Evolutionary conservation across 2,113 vertebrate genomes (phyloP), one percentile per base, ranked within the genome.

Genomic region (Xiphias gladius): DNA sequence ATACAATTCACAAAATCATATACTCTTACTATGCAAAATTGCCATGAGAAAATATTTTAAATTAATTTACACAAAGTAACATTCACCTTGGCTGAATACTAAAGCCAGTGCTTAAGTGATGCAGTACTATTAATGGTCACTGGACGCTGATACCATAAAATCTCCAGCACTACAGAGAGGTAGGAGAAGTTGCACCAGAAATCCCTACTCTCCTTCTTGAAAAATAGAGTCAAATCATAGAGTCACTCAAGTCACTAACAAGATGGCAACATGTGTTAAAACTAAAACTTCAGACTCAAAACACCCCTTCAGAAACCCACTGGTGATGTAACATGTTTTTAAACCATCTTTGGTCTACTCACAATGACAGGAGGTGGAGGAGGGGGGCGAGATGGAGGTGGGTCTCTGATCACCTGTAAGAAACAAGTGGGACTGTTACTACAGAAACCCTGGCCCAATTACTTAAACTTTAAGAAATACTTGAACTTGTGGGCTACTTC

Each of bases 341-440:
- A 28, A 61, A 22, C n/a, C 32, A 19, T 41, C 24, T 67, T 39
- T 13, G 35, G 11, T 74, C 7, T 19, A 84, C 93, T 48, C 95
- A 99, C 98, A 93, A 97, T 92, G 86, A 94, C 88, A 12, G 96
- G 97, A 10, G 93, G 91, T 37, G 94, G 96, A 55, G 96, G 96
- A 58, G 94, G 96, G 19, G 96, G 96, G 2, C 93, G 92, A 61
- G 92, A 83, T 0, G 96, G 97, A 11, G 97, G 97, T 12, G 97
- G 97, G 92, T 99, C 97, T 92, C 96, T 97, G 88, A 99, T 99
- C 81, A 98, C 97, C 98, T 99, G 90, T 26, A 62, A 88, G 17
- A 55, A 76, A 63, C 13, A 57, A 24, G 10, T 12, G 64, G 9
- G n/a, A 43, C 63, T 24, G 39, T 77, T 41, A 48, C 32, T 7